phyloP scores from a whole-genome alignment of 2,888 invertebrate genomes.

The Drosophila nr. perissopoda region DNA sequence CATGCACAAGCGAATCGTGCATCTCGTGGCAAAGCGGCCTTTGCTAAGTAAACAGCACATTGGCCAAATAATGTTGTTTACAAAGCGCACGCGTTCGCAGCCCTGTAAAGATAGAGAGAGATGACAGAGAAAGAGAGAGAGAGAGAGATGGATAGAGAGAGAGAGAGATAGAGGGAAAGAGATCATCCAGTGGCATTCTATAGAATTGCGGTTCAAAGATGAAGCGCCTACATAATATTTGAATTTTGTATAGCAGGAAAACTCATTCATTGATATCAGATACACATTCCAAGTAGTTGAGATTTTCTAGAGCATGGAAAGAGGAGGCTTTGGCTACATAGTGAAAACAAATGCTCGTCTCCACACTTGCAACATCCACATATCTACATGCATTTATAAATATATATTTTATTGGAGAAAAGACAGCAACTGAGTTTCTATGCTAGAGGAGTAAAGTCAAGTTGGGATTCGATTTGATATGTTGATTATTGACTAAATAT shows the following conservation, averaged over 20 bases:
- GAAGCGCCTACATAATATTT: neutral
- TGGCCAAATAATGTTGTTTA: conserved; percentile 27
- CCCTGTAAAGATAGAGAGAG: neutral
- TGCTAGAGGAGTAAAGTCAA: neutral
- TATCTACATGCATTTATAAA: neutral
- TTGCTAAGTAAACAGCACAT: conserved; percentile 28
- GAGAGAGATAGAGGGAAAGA: neutral
- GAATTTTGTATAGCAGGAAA: conserved; percentile 4
- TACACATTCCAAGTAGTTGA: conserved; percentile 17
- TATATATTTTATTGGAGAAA: neutral
- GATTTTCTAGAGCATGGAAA: neutral
- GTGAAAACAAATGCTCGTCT: neutral
- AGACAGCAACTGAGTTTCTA: neutral
- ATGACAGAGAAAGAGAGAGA: no score
- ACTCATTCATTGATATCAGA: conserved; percentile 24
- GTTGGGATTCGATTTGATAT: neutral
- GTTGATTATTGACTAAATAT: neutral
- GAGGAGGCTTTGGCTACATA: neutral
- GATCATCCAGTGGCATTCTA: conserved; percentile 29
- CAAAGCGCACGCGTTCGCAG: conserved; percentile 21
- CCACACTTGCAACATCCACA: neutral
- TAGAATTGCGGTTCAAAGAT: conserved; percentile 17
- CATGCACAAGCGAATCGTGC: conserved; percentile 38
- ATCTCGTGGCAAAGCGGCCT: conserved; percentile 37
- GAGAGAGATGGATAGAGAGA: neutral